phyloP scores from a whole-genome alignment of 2,113 vertebrate genomes.

The Otis tarda region DNA sequence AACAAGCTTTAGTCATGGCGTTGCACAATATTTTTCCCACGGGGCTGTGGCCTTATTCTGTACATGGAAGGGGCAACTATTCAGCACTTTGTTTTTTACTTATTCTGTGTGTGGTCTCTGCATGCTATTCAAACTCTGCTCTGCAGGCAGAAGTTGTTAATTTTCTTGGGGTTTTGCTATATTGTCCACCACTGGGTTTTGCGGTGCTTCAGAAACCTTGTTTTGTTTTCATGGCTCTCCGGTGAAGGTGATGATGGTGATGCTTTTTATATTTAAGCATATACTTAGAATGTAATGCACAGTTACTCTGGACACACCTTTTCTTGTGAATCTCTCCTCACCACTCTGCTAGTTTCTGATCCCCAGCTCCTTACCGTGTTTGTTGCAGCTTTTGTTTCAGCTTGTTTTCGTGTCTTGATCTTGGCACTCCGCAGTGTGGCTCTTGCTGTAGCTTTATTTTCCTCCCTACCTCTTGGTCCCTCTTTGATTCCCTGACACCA shows the following conservation, averaged over 20 bases:
- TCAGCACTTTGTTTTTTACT: not conserved
- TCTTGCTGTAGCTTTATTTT: not conserved
- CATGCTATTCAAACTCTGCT: not conserved
- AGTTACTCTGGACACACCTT: not conserved
- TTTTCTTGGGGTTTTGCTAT: not conserved
- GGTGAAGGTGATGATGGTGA: not conserved
- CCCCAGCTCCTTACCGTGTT: not conserved
- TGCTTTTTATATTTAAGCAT: not conserved
- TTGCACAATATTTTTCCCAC: slow-evolving; percentile 1
- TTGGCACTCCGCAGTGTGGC: not conserved
- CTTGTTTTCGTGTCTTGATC: not conserved
- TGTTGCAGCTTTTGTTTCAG: not conserved
- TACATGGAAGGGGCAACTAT: not conserved
- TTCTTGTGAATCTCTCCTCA: not conserved
- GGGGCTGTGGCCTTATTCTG: not conserved
- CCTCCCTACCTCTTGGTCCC: not conserved
- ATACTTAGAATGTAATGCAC: not conserved
- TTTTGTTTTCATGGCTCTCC: not conserved
- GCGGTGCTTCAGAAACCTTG: not conserved
- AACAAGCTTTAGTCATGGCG: not conserved
- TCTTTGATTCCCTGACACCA: not conserved
- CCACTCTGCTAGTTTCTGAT: not conserved
- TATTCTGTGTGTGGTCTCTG: not conserved
- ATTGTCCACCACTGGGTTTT: not conserved
- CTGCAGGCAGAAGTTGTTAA: not conserved